Conservation (phyloP, 2,113 vertebrate species). For the Corythornis vintsioides region DNA sequence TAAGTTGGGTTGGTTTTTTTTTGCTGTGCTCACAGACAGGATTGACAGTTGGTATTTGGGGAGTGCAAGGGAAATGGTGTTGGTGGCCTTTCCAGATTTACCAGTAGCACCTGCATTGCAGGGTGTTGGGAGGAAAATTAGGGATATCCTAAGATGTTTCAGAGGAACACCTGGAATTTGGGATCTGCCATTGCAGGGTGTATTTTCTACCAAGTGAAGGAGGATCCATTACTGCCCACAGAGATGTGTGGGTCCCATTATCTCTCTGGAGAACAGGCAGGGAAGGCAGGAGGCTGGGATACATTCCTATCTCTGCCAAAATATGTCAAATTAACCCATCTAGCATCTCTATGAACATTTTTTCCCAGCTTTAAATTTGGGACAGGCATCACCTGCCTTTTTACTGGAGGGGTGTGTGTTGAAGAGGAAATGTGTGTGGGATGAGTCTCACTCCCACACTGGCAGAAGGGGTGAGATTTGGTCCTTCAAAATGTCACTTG, state of each 20-base stretch:
- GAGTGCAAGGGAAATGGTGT: not conserved
- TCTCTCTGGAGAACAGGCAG: not conserved
- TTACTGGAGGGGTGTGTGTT: not conserved
- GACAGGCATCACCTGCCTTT: not conserved
- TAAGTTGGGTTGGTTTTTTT: not conserved
- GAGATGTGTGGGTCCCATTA: accelerated
- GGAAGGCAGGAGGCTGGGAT: not conserved
- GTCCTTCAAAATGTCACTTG: constrained; percentile 1
- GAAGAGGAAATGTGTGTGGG: not conserved
- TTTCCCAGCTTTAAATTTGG: not conserved
- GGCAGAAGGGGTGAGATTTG: not conserved
- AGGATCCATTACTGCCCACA: accelerated
- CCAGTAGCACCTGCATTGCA: accelerated
- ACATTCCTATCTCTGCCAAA: not conserved
- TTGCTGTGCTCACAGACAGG: not conserved
- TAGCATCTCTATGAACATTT: not conserved
- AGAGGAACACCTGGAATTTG: not conserved
- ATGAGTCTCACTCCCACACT: not conserved
- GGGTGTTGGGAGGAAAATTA: accelerated
- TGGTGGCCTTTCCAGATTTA: accelerated
- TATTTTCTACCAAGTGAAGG: not conserved
- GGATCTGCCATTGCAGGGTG: accelerated
- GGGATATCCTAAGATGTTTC: not conserved
- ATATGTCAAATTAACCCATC: not conserved
- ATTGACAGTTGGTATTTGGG: not conserved